Percentiles rank a stretch among this genome's conserved stretches.
phyloP scores from a whole-genome alignment of 2,113 vertebrate species.

The Cynoglossus semilaevis region DNA sequence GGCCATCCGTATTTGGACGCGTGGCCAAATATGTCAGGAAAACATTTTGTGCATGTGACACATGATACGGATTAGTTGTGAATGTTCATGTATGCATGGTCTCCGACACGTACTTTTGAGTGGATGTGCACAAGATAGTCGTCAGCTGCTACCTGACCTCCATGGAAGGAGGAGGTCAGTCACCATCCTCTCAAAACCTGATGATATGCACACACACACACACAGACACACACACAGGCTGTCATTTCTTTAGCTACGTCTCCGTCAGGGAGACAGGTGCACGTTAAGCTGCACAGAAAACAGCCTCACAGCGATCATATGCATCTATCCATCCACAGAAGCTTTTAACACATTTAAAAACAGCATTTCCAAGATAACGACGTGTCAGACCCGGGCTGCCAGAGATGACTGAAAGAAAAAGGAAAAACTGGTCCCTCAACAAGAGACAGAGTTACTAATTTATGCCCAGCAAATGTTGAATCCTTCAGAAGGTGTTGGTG shows the following conservation, averaged over 20 bases:
- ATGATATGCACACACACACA: constrained; percentile 11
- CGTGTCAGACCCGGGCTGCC: constrained; percentile 19
- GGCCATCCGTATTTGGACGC: constrained; percentile 34
- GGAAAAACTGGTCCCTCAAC: constrained; percentile 12
- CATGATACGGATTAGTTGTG: constrained; percentile 56
- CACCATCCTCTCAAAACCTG: constrained; percentile 53
- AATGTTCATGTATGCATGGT: constrained; percentile 21
- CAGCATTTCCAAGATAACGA: constrained; percentile 55
- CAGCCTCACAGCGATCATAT: constrained; percentile 41
- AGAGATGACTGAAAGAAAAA: constrained; percentile 6
- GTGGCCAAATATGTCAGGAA: constrained; percentile 48
- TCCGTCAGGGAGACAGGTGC: constrained; percentile 64
- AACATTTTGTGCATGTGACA: constrained; percentile 63
- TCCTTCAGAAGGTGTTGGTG: constrained; percentile 55
- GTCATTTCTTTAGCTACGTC: constrained; percentile 50
- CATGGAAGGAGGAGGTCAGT: constrained; percentile 61
- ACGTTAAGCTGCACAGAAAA: constrained; percentile 50
- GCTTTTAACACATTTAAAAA: constrained; percentile 73
- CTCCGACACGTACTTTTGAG: constrained; percentile 11
- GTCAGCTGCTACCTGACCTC: constrained; percentile 65
- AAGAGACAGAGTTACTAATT: constrained; percentile 72
- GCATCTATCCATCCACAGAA: constrained; percentile 54
- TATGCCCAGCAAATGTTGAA: constrained; percentile 67
- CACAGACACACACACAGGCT: constrained; percentile 10
- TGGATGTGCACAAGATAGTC: constrained; percentile 25